A percentile compares a stretch with the other conserved stretches of the same genome.
Evolutionary conservation across 2,113 vertebrate genomes (phyloP).

Genomic region (Nycticebus coucang): DNA sequence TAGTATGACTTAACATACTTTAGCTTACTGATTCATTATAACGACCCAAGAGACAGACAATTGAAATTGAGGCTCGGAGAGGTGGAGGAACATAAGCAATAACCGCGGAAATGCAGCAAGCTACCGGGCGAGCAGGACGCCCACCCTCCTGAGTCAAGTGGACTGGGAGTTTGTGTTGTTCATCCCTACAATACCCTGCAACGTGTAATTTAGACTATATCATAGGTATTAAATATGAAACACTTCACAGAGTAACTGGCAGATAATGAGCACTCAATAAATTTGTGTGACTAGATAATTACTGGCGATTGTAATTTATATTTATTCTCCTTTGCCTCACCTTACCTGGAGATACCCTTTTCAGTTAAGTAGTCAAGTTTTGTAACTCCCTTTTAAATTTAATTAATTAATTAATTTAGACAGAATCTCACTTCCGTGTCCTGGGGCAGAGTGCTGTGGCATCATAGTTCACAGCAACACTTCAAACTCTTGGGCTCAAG

Average conservation of each 20-base stretch:
- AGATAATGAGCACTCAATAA: not conserved
- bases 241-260: not conserved
- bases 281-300: not conserved
- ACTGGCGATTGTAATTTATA: not conserved
- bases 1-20: not conserved
- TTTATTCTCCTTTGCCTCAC: not conserved
- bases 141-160: not conserved
- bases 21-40: not conserved
- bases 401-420: too few species aligned
- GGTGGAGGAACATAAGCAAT: not conserved
- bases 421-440: too few species aligned
- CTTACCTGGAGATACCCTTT: not conserved
- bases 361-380: not conserved
- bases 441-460: too few species aligned
- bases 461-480: too few species aligned
- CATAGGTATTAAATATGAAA: not conserved
- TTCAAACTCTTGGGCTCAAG: too few species aligned
- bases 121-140: not conserved
- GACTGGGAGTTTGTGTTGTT: not conserved
- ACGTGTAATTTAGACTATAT: not conserved
- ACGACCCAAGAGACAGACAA: not conserved
- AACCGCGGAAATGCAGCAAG: not conserved
- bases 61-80: not conserved
- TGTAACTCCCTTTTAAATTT: not conserved
- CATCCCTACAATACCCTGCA: not conserved